phyloP scores from a whole-genome alignment of 2,113 vertebrate genomes.

The Calypte anna region DNA sequence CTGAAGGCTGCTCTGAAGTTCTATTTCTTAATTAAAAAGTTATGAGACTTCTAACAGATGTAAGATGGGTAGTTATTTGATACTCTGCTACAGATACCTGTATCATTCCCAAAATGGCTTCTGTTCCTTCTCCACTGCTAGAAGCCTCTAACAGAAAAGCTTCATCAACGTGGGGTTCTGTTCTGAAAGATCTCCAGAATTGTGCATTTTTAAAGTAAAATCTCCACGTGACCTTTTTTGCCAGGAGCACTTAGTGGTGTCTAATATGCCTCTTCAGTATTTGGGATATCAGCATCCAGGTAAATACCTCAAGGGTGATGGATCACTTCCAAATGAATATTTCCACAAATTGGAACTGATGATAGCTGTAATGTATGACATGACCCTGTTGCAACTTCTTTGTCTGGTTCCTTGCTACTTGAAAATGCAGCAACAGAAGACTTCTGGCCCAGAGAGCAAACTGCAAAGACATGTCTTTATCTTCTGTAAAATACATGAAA shows the following conservation, averaged over 20 bases:
- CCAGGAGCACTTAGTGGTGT: background rate
- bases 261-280: background rate
- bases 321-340: background rate
- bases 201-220: background rate
- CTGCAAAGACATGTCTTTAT: background rate
- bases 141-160: background rate
- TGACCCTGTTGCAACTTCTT: background rate
- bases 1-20: background rate
- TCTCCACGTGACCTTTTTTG: background rate
- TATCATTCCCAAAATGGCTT: background rate
- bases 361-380: background rate
- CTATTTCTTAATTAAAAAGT: background rate
- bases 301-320: conserved; percentile 23
- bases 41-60: background rate
- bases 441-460: background rate
- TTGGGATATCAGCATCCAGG: background rate
- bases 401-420: background rate
- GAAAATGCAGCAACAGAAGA: background rate
- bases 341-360: background rate
- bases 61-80: background rate
- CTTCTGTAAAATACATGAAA: background rate
- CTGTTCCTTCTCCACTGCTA: background rate
- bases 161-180: background rate
- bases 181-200: background rate
- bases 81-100: background rate